Evolutionary conservation across 2,888 invertebrate genomes (phyloP).

Genomic region (Belgica antarctica): DNA sequence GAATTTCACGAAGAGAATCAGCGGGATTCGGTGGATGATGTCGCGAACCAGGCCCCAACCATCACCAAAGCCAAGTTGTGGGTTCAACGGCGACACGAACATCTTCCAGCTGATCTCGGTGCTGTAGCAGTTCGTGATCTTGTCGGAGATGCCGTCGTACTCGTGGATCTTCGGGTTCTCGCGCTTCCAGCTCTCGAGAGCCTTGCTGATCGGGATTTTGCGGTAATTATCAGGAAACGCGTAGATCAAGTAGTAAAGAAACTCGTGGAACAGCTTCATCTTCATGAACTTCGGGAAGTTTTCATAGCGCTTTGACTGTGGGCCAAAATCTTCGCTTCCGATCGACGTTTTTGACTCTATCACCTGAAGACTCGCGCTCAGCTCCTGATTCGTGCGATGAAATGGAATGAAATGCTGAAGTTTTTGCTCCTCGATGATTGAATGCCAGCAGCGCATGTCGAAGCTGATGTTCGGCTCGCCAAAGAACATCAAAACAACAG

Average conservation of each 20-base stretch:
- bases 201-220: conserved; percentile 45
- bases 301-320: conserved; percentile 20
- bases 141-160: conserved; percentile 53
- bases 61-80: conserved; percentile 59
- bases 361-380: not conserved
- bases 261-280: conserved; percentile 65
- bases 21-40: conserved; percentile 66
- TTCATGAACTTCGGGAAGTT: conserved; percentile 62
- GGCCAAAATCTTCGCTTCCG: not conserved
- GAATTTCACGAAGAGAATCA: conserved; percentile 67
- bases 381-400: not conserved
- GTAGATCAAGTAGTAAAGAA: conserved; percentile 68
- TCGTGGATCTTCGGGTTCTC: conserved; percentile 50
- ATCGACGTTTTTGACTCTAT: not conserved
- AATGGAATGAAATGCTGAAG: conserved; percentile 56
- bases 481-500: conserved; percentile 57
- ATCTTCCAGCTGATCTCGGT: conserved; percentile 66
- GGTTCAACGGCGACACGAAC: conserved; percentile 67
- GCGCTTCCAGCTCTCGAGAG: conserved; percentile 49
- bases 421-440: conserved; percentile 63
- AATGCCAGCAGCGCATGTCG: conserved; percentile 58
- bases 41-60: conserved; percentile 71
- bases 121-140: conserved; percentile 57
- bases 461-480: conserved; percentile 57
- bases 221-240: conserved; percentile 55